Evolutionary conservation across 2,888 invertebrate species (phyloP).

Genomic region (Chymomyza fuscimana): DNA sequence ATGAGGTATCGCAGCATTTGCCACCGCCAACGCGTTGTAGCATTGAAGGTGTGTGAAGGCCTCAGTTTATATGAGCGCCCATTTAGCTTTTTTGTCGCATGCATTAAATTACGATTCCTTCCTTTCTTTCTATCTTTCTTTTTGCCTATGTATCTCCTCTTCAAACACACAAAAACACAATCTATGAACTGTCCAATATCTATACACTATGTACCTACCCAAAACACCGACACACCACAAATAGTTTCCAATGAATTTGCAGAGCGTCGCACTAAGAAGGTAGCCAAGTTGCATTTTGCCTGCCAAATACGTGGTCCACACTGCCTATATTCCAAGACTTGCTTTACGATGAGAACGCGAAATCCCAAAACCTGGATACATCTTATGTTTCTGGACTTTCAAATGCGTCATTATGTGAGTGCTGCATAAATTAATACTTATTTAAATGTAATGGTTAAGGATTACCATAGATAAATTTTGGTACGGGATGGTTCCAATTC

Average conservation of each 20-base stretch:
- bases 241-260: conserved; percentile 78
- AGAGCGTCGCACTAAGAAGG: conserved; percentile 91
- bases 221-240: conserved; percentile 48
- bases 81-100: conserved; percentile 9
- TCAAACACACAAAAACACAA: conserved; percentile 12
- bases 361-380: conserved; percentile 96
- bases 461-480: no score
- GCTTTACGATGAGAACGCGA: conserved; percentile 89
- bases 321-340: conserved; percentile 91
- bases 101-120: conserved; percentile 27
- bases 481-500: no score
- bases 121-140: conserved; percentile 27
- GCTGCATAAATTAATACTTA: neutral
- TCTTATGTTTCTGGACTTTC: conserved; percentile 96
- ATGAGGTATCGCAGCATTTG: conserved; percentile 89
- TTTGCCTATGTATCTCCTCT: conserved; percentile 14
- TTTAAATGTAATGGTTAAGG: no score
- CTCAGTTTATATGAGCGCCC: neutral
- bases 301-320: conserved; percentile 91
- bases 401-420: conserved; percentile 81
- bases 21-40: conserved; percentile 96
- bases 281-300: conserved; percentile 92
- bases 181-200: conserved; percentile 4
- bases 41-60: conserved; percentile 87
- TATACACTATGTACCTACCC: conserved; percentile 4